Base-by-base conservation (phyloP, 2,113 vertebrate genomes). In the Syngnathus typhle region DNA sequence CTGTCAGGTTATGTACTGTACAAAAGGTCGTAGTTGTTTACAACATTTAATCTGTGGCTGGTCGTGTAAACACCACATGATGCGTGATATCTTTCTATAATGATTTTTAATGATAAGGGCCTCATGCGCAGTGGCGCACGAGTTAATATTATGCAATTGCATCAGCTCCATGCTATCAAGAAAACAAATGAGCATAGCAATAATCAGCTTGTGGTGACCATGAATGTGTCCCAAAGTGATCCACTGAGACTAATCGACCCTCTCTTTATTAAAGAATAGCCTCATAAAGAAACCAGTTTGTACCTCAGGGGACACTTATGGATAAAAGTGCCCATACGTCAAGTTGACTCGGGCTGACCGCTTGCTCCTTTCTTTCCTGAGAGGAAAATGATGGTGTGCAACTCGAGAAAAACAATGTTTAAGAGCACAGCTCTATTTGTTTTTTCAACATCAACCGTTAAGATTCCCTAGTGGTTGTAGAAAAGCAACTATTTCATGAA, bases 21-120 rank as follows among this genome's bases (percentile, higher is more conserved):
- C 19, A 47, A 65, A 74, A 61, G 19, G 27, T 58, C 55, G 16
- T 2, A 5, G 41, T 44, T 23, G 13, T 44, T 18, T 23, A 44
- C 27, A 62, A 62, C 21, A 44, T 62, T 44, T 6, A 15, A 43
- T 62, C 41, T n/a, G 41, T 58, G 65, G 60, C 68, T 69, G 67
- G 63, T 73, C 70, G 65, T 16, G 75, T 74, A 83, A 80, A 85
- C 59, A 81, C 77, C 71, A 81, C 76, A 70, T 76, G 78, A 73
- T 21, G 9, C 44, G 52, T 12, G 52, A 64, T 77, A 78, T 78
- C 74, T 76, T 65, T 69, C 49, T 64, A 9, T 46, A 70, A 74
- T 51, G 69, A 71, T 79, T 79, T 79, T 77, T 70, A 27, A 73
- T 59, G 65, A 78, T 78, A 74, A 46, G 36, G 37, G 73, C 70